Conservation (phyloP, 2,113 vertebrate genomes). For the Cephalopterus ornatus region DNA sequence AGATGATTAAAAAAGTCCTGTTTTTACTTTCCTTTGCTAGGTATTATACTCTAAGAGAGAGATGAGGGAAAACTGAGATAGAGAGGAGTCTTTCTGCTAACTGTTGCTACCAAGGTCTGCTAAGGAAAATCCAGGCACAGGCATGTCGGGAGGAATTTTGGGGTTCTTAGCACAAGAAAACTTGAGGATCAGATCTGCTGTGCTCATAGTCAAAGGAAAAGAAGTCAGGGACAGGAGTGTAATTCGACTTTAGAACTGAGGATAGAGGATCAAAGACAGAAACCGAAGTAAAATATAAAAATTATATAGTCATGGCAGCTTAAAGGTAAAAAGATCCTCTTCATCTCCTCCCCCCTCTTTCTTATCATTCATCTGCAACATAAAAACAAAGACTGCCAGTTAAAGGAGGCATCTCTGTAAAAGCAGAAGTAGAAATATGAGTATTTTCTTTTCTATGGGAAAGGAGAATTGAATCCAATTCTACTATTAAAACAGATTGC, state of each 20-base stretch:
- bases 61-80: not conserved
- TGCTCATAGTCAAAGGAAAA: not conserved
- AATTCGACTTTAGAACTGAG: not conserved
- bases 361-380: not conserved
- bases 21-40: not conserved
- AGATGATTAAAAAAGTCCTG: not conserved
- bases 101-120: not conserved
- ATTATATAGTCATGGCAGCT: not conserved
- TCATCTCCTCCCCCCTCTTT: not conserved
- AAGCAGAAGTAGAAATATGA: not conserved
- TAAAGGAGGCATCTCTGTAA: not conserved
- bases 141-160: not conserved
- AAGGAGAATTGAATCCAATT: not conserved
- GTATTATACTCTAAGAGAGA: not conserved
- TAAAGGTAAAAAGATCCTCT: not conserved
- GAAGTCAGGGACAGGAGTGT: not conserved
- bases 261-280: not conserved
- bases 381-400: not conserved
- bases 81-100: not conserved
- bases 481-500: not conserved
- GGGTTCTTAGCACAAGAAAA: not conserved
- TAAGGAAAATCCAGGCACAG: not conserved
- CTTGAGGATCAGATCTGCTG: not conserved
- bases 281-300: not conserved
- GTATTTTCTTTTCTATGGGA: not conserved